phyloP scores from a whole-genome alignment of 2,113 vertebrate species.

The cattle (Bos taurus) region ARS-UCD2.0 NW_020192292.1:8833001-8833500 shows the following conservation, averaged over 20 bases:
- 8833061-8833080: constrained; percentile 52
- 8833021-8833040: constrained; percentile 57
- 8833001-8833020: constrained; percentile 47
- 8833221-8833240: neutral
- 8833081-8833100: neutral
- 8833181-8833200: neutral
- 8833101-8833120: constrained; percentile 44
- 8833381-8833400: neutral
- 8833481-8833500: neutral
- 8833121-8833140: neutral
- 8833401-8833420: neutral
- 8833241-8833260: neutral
- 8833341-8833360: neutral
- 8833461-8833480: neutral
- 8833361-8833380: neutral
- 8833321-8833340: neutral
- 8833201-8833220: neutral
- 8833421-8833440: neutral
- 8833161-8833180: constrained; percentile 12
- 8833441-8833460: neutral
- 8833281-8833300: neutral
- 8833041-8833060: constrained; percentile 56
- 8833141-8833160: constrained; percentile 41
- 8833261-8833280: neutral
- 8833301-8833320: neutral